These are phyloP conservation scores for Bombus pyrosoma DNA, from an alignment of 1,140 invertebrate species.

Conservation along the genomic window DNA sequence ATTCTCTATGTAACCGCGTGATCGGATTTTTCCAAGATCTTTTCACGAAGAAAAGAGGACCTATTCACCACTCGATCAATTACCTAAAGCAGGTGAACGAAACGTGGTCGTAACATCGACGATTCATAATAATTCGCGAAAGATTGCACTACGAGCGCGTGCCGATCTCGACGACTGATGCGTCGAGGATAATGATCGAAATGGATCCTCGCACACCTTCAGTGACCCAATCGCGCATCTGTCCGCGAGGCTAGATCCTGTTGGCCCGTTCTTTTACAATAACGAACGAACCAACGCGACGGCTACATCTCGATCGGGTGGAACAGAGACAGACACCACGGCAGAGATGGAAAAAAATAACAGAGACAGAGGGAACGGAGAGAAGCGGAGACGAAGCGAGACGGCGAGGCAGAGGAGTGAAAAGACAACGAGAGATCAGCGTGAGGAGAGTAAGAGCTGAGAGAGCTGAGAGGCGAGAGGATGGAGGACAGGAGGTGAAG, in stretches of 20 bases:
- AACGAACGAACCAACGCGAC: constrained; percentile 55
- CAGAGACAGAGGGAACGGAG: constrained; percentile 52
- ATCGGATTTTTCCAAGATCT: neutral
- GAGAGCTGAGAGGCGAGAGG: constrained; percentile 34
- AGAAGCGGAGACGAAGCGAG: neutral
- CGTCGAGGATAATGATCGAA: neutral
- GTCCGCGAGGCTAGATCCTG: constrained; percentile 63
- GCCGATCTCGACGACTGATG: neutral
- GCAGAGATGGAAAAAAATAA: constrained; percentile 61
- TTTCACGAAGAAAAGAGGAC: neutral
- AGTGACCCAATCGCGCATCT: constrained; percentile 39
- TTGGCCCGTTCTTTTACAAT: constrained; percentile 64
- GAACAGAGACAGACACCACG: constrained; percentile 59
- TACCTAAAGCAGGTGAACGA: neutral
- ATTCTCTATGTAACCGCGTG: neutral
- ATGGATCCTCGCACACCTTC: neutral
- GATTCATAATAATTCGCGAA: neutral
- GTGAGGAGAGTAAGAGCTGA: constrained; percentile 43
- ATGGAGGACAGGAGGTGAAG: constrained; percentile 68
- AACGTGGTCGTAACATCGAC: neutral
- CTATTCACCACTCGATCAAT: no score
- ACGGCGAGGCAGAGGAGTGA: constrained; percentile 41
- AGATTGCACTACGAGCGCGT: neutral
- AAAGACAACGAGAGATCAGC: constrained; percentile 60
- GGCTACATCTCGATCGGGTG: constrained; percentile 64